Base-by-base conservation (phyloP, 2,797 vertebrate species). In the Amblyopsis hoosieri region DNA sequence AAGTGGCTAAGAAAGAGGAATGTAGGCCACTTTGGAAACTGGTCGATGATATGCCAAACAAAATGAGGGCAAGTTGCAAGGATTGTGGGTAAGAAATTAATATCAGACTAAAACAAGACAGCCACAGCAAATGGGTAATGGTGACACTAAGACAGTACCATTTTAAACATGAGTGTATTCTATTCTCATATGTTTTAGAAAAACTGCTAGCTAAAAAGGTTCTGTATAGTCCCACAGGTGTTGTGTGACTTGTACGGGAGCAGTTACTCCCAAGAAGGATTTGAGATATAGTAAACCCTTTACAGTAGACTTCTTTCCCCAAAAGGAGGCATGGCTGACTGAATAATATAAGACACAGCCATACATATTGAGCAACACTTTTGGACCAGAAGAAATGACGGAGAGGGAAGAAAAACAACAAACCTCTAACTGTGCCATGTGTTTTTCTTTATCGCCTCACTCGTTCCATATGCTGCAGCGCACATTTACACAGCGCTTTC, bases 1-100 rank as follows among this genome's bases (percentile, higher is more conserved):
- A 29, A 29, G 23, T 29, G 7, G 54, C 55, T 60, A 62, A 76
- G 54, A 67, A 73, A 67, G 48, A 53, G 62, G 64, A 87, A 91
- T 88, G 66, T 90, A 87, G 91, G 83, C 81, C 83, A 88, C 45
- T 64, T 60, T 82, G 79, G 76, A 85, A 84, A 80, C 58, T 75
- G 71, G 72, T 76, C 75, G 79, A 71, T 67, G 60, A 72, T 10
- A 33, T 78, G 69, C 72, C 78, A 87, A 82, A 69, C 57, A 64
- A 87, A 91, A 89, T 54, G 71, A 88, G 84, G 85, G 65, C 85
- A 86, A 89, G 84, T 74, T 67, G 64, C 52, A 78, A 73, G 60
- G 81, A 85, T 65, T 72, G 64, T 73, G 59, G 65, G 71, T 52
- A 65, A 74, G 60, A 71, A 81, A 71, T 69, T 68, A 79, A 69